phyloP scores from a whole-genome alignment of 2,888 invertebrate genomes.

The Biston betularia region DNA sequence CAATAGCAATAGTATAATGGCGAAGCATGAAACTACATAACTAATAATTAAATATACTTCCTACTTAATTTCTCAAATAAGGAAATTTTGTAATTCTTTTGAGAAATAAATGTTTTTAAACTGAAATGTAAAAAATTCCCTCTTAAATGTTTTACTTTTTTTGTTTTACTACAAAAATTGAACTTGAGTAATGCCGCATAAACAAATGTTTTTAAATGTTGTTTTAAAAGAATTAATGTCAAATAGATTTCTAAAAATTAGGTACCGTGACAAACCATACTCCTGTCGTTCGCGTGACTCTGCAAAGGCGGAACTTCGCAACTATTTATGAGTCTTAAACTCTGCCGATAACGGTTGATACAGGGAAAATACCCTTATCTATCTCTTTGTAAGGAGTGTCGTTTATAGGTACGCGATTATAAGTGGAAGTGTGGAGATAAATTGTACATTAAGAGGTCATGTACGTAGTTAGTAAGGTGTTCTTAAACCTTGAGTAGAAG shows the following conservation, averaged over 20 bases:
- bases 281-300: conserved; percentile 15
- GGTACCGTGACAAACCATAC: conserved; percentile 15
- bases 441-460: conserved; percentile 6
- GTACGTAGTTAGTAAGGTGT: not conserved
- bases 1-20: no score
- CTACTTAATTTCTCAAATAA: no score
- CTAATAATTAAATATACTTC: no score
- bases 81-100: no score
- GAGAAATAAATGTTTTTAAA: no score
- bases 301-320: conserved; percentile 56
- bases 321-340: conserved; percentile 72
- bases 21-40: no score
- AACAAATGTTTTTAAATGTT: conserved; percentile 7
- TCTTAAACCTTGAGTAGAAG: not conserved
- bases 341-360: conserved; percentile 62
- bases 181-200: not conserved
- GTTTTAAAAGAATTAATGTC: not conserved
- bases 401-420: conserved; percentile 58
- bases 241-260: conserved; percentile 18
- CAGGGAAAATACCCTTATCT: conserved; percentile 59
- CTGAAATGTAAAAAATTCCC: no score
- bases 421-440: conserved; percentile 42
- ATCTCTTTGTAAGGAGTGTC: conserved; percentile 57
- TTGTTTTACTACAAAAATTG: no score
- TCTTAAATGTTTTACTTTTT: no score